Conservation (phyloP, 2,888 invertebrate genomes). For the Holacanthella duospinosa region DNA sequence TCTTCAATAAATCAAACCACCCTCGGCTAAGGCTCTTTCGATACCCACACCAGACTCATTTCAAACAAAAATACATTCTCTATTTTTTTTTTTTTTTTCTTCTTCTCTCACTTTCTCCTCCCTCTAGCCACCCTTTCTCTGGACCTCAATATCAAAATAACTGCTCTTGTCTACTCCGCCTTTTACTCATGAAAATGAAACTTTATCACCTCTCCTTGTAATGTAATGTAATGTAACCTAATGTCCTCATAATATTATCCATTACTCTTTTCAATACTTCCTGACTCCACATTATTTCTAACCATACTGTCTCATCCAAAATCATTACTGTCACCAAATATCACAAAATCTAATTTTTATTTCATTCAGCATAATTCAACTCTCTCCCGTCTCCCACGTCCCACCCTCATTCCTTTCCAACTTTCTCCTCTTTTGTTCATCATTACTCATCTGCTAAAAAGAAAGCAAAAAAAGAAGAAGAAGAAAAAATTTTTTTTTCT, state of each 20-base stretch:
- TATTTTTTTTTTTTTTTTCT: not conserved
- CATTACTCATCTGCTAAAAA: too few relatives aligned
- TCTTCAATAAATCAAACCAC: slow-evolving; percentile 8
- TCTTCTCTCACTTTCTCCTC: not conserved
- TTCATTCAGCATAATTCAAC: not conserved
- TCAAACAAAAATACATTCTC: not conserved
- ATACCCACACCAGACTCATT: not conserved
- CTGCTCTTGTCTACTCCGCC: slow-evolving; percentile 7
- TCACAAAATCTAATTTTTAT: not conserved
- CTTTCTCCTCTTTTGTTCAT: not conserved
- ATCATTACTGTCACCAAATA: not conserved
- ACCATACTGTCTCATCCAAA: not conserved
- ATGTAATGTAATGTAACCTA: slow-evolving; percentile 2
- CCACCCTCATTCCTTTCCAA: not conserved
- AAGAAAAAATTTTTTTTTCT: not conserved
- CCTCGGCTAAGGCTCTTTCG: not conserved
- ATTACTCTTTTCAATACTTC: slow-evolving; percentile 2
- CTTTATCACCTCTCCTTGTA: slow-evolving; percentile 2
- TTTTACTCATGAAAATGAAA: slow-evolving; percentile 6
- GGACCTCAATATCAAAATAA: not conserved
- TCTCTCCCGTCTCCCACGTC: not conserved
- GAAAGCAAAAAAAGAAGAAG: too few relatives aligned
- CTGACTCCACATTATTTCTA: not conserved
- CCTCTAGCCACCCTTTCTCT: not conserved
- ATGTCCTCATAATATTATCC: not conserved